Evolutionary conservation across 1,140 invertebrate genomes (phyloP).

Genomic region (Carposina sasakii): DNA sequence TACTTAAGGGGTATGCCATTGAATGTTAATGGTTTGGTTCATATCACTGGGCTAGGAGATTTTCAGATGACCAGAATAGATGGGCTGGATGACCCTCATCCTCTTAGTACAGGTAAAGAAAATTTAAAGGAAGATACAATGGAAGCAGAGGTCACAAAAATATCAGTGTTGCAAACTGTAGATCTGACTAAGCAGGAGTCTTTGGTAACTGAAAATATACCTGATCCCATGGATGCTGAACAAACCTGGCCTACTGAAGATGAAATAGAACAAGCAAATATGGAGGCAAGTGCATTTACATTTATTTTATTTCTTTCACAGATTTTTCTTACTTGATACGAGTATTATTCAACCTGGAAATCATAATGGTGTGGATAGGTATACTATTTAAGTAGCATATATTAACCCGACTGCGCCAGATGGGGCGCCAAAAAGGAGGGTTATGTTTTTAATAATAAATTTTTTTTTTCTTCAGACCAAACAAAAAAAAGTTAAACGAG

Average conservation of each 20-base stretch:
- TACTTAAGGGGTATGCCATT: conserved; percentile 87
- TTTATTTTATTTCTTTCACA: not conserved
- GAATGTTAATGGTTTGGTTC: conserved; percentile 90
- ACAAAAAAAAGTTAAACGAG: conserved; percentile 82
- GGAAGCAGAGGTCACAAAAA: conserved; percentile 49
- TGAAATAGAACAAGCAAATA: conserved; percentile 84
- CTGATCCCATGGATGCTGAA: conserved; percentile 94
- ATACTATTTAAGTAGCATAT: no score
- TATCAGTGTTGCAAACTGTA: conserved; percentile 76
- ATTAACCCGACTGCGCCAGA: no score
- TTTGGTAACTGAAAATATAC: conserved; percentile 84
- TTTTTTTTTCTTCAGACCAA: conserved; percentile 49
- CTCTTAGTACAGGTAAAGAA: conserved; percentile 73
- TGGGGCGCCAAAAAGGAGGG: conserved; percentile 1
- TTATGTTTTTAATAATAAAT: not conserved
- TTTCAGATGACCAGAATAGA: conserved; percentile 92
- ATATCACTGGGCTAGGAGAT: conserved; percentile 92
- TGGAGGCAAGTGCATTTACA: conserved; percentile 61
- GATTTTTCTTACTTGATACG: not conserved
- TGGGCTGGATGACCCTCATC: conserved; percentile 82
- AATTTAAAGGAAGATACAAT: conserved; percentile 47
- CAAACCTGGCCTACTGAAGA: conserved; percentile 97
- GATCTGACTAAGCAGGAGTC: conserved; percentile 83
- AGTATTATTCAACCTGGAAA: no score
- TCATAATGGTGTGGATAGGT: no score